Base-by-base conservation (phyloP, 2,797 vertebrate genomes). In the Dromococcyx pavoninus region DNA sequence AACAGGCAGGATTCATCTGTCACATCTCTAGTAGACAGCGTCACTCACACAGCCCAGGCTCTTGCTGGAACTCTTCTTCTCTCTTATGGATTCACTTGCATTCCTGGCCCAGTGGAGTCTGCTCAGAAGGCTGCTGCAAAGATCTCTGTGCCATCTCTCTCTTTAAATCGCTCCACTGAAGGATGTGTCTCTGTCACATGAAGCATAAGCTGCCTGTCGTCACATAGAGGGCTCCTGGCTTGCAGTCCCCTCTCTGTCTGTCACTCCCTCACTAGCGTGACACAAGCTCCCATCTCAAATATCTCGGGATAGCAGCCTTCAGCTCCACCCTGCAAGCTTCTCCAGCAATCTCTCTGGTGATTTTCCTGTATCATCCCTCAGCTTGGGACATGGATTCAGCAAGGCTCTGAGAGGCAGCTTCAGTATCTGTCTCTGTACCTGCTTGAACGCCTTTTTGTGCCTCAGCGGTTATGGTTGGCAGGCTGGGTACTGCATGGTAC, bases 21-120 rank as follows among this genome's bases (percentile, higher is more conserved):
- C n/a, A 7, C 12, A 1, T 16, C 33, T 19, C 39, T 22, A 24
- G 28, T 64, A 80, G 51, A 13, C 32, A 27, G 39, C 10, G 62
- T 24, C 39, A 11, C 30, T 43, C 44, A 11, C 0, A 0, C 46
- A 70, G 57, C 37, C 28, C 11, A 12, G 22, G 51, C 17, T 32
- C 48, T 32, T 8, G n/a, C 30, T 53, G 50, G 41, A 58, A 62
- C 33, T 35, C 11, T 58, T 62, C 44, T 57, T 46, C 1, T 16
- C 57, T 35, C 50, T 10, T n/a, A 27, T 57, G 12, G 1, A 0
- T 35, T 61, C 50, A 17, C 0, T 1, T 10, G 50, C 39, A 4
- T 3, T 16, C 44, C 51, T 11, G 30, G 48, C 4, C 17, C 41
- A 23, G 30, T 3, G 13, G 32, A 30, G 54, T 23, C 79, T 64